Percentiles rank a stretch among this genome's conserved stretches.
These are phyloP conservation scores for Molanna angustata DNA, from an alignment of 2,888 invertebrate genomes.

Conservation along the genomic window DNA sequence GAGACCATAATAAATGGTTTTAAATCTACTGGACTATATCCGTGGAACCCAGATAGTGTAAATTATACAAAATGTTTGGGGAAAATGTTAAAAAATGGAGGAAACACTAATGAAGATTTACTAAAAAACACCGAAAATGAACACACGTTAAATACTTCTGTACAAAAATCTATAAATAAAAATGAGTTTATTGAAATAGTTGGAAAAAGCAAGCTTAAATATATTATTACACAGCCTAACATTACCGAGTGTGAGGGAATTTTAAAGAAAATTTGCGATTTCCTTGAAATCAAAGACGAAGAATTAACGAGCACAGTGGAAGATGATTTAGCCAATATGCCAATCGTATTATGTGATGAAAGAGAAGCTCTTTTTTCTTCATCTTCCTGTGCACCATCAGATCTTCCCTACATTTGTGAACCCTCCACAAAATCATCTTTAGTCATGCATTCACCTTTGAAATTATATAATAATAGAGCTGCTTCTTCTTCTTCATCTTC, in stretches of 20 bases:
- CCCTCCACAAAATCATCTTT: too few species aligned
- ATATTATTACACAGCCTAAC: not conserved
- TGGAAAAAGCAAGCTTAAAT: not conserved
- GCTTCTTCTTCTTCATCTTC: too few species aligned
- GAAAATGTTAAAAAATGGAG: not conserved
- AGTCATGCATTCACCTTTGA: too few species aligned
- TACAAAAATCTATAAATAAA: conserved; percentile 2
- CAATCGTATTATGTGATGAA: not conserved
- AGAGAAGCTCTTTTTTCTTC: too few species aligned
- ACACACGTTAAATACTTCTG: too few species aligned
- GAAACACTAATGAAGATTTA: not conserved
- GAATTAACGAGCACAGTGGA: not conserved
- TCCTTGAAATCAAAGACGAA: not conserved
- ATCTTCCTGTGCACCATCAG: too few species aligned
- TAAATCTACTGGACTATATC: conserved; percentile 1
- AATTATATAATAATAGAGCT: too few species aligned
- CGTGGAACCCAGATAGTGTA: conserved; percentile 1
- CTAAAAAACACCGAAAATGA: not conserved
- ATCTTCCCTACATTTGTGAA: too few species aligned
- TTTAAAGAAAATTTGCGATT: not conserved
- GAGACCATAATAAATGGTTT: conserved; percentile 1
- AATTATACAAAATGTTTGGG: conserved; percentile 2
- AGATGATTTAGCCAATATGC: not conserved
- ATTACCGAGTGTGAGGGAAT: not conserved
- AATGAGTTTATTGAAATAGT: conserved; percentile 1